These are phyloP conservation scores for Norana najaformis DNA, from an alignment of 2,888 invertebrate species.

Conservation along the genomic window DNA sequence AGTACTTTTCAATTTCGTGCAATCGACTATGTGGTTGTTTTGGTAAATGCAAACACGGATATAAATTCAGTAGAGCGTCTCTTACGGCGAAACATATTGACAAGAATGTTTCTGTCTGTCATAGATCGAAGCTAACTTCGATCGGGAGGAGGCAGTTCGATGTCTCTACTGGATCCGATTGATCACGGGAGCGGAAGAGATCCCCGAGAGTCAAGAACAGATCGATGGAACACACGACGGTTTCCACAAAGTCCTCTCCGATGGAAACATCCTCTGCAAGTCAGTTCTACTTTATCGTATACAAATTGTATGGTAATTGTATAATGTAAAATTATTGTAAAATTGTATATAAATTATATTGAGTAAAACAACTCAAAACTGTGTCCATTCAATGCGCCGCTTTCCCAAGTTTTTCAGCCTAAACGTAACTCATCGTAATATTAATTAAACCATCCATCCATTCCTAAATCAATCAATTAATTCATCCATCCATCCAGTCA, in stretches of 20 bases:
- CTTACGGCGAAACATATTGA: not conserved
- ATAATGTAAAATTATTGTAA: not conserved
- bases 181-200: slow-evolving; percentile 35
- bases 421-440: not conserved
- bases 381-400: too few species aligned
- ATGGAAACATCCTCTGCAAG: slow-evolving; percentile 43
- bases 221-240: slow-evolving; percentile 38
- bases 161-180: slow-evolving; percentile 42
- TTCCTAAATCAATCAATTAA: not conserved
- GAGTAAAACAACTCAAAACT: too few species aligned
- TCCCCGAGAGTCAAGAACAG: slow-evolving; percentile 32
- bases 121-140: slow-evolving; percentile 44
- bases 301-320: not conserved
- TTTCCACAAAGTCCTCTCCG: slow-evolving; percentile 41
- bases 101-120: not conserved
- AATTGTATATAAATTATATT: too few species aligned
- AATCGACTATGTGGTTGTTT: too few species aligned
- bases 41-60: too few species aligned
- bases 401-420: not conserved
- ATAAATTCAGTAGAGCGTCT: too few species aligned
- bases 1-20: too few species aligned
- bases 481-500: not conserved
- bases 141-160: slow-evolving; percentile 41
- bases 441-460: not conserved
- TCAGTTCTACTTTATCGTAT: slow-evolving; percentile 28